phyloP scores from a whole-genome alignment of 2,888 invertebrate species.

The Cosmopolites sordidus region DNA sequence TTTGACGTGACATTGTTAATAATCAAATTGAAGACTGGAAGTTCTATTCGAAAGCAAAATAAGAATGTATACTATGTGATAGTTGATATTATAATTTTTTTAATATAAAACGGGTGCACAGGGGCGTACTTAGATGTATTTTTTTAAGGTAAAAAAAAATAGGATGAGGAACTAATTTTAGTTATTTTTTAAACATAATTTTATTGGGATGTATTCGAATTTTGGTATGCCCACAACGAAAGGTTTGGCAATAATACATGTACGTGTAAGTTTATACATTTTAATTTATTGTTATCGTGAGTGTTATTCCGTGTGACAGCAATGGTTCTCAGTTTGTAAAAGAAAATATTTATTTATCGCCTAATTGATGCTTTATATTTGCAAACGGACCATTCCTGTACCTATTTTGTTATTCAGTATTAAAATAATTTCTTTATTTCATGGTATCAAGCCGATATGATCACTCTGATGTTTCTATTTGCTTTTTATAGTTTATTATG shows the following conservation, averaged over 20 bases:
- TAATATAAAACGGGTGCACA: not conserved
- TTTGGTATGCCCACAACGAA: not conserved
- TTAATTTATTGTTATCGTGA: not conserved
- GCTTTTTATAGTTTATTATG: conserved; percentile 13
- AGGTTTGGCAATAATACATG: not conserved
- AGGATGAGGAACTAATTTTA: not conserved
- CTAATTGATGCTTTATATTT: not conserved
- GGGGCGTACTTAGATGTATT: not conserved
- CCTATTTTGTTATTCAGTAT: not conserved
- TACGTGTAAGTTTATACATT: not conserved
- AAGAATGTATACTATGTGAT: not conserved
- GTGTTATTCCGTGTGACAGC: not conserved
- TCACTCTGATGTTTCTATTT: conserved; percentile 3
- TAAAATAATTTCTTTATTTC: not conserved
- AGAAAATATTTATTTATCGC: not conserved
- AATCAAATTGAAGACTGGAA: not conserved
- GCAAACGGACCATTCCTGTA: not conserved
- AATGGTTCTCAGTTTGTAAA: not conserved
- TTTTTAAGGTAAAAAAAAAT: not conserved
- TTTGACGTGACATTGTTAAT: too few relatives aligned
- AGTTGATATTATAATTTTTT: not conserved
- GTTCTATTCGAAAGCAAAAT: not conserved
- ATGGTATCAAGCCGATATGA: not conserved
- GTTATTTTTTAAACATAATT: not conserved
- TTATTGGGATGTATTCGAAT: not conserved